Evolutionary conservation across 1,140 invertebrate species (phyloP), one percentile per base, ranked within the genome.

Genomic region (Neuroterus valhalla): DNA sequence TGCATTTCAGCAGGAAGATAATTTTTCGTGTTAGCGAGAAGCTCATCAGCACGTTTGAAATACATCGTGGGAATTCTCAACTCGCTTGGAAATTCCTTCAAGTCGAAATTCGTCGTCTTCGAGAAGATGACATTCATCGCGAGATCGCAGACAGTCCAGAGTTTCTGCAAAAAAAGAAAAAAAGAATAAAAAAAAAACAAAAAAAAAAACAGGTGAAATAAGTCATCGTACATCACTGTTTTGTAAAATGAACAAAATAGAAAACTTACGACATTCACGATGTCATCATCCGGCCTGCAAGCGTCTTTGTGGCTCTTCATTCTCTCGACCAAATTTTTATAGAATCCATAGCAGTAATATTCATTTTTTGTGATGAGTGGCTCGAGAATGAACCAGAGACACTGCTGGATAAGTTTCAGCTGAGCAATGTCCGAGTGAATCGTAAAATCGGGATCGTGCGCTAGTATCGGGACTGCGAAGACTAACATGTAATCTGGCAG

Each of bases 401-500:
- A 98, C 82, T 95, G 93, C 82, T 95, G 94, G 77, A 96, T 93
- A 42, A 93, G 90, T 87, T 94, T 94, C 17, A 97, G 91, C 80
- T 97, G 94, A 12, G 92, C 90, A 4, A 94, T 89, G 85, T 96
- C 94, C 78, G 95, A 92, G 85, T 95, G 93, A 75, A 92, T 91
- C 26, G 93, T 94, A 81, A 96, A 97, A 76, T 93, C 92, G 6
- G 96, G 96, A 89, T 98, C 95, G 87, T 99, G 97, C 4, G 97
- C 95, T 15, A 99, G 92, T 42, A 99, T 93, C 67, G 98, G 96
- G 68, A 99, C 95, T 2, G 97, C 95, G 89, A 98, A 99, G 68
- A 98, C 96, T 79, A 99, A 88, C 94, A 98, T 98, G 87, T 98
- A 99, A 90, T 99, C 98, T 68, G 98, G 98, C 85, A 97, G 90